These are phyloP conservation scores for Morone chrysops DNA, from an alignment of 2,113 vertebrate species.

Conservation along the genomic window DNA sequence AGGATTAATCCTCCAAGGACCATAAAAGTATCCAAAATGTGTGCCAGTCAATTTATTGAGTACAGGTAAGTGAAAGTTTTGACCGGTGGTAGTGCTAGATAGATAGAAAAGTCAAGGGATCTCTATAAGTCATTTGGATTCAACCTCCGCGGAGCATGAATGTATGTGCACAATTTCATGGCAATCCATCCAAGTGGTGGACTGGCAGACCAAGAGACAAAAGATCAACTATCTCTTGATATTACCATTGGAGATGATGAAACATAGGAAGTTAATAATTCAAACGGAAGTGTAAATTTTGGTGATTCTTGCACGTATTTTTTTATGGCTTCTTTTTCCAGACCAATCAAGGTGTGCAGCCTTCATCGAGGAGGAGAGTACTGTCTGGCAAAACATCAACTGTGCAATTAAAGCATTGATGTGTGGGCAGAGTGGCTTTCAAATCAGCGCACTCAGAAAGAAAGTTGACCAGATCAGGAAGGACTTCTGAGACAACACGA, in stretches of 20 bases:
- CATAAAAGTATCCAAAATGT: not conserved
- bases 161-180: not conserved
- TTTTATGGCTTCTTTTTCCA: not conserved
- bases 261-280: not conserved
- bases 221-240: too few species aligned
- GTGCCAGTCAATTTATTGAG: not conserved
- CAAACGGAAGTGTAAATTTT: not conserved
- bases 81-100: not conserved
- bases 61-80: not conserved
- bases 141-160: not conserved
- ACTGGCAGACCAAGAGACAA: not conserved
- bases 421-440: slow-evolving; percentile 36
- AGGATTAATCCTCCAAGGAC: not conserved
- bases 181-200: not conserved
- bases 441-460: not conserved
- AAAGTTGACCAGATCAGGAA: slow-evolving; percentile 4
- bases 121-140: not conserved
- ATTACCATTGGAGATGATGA: not conserved
- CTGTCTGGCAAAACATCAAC: slow-evolving; percentile 47
- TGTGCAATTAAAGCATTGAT: slow-evolving; percentile 41
- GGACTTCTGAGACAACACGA: slow-evolving; percentile 5
- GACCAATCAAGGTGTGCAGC: slow-evolving; percentile 18
- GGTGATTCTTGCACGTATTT: not conserved
- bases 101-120: not conserved
- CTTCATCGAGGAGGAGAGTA: not conserved